Percentiles rank a stretch among this genome's conserved stretches.
Evolutionary conservation across 2,113 vertebrate species (phyloP).

Genomic region (Siphamia tubifer): DNA sequence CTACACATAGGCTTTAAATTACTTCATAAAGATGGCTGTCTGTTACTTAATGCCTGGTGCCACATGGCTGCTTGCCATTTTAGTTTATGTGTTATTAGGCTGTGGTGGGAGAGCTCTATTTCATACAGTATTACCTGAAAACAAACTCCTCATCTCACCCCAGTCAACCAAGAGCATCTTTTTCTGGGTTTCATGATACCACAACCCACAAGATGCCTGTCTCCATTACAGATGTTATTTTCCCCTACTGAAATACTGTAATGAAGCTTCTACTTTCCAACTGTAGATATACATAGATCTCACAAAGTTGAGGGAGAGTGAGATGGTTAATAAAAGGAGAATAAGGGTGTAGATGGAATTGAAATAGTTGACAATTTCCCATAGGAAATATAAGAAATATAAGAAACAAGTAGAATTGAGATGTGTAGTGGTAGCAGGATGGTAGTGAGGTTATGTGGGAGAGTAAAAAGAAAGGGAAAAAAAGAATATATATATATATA

Average conservation of each 20-base stretch:
- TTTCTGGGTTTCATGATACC: not conserved
- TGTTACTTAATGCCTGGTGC: conserved; percentile 19
- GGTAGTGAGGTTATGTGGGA: not conserved
- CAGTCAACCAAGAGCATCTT: not conserved
- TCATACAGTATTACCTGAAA: not conserved
- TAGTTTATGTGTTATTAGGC: conserved; percentile 1
- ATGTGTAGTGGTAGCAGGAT: not conserved
- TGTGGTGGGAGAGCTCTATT: not conserved
- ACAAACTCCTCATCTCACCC: not conserved
- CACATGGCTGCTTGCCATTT: conserved; percentile 25
- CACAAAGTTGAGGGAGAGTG: not conserved
- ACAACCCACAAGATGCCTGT: not conserved
- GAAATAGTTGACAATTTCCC: conserved; percentile 18
- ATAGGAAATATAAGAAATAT: not conserved
- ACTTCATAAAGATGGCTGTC: not conserved
- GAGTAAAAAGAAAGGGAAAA: too few relatives aligned
- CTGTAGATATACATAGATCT: not conserved
- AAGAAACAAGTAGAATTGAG: not conserved
- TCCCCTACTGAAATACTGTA: not conserved
- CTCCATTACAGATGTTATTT: not conserved
- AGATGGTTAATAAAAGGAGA: not conserved
- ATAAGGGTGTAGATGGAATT: conserved; percentile 1
- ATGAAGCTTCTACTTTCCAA: not conserved
- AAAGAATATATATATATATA: too few relatives aligned
- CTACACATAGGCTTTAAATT: not conserved